phyloP scores from a whole-genome alignment of 1,140 invertebrate species.

The Zaprionus tsacasi region DNA sequence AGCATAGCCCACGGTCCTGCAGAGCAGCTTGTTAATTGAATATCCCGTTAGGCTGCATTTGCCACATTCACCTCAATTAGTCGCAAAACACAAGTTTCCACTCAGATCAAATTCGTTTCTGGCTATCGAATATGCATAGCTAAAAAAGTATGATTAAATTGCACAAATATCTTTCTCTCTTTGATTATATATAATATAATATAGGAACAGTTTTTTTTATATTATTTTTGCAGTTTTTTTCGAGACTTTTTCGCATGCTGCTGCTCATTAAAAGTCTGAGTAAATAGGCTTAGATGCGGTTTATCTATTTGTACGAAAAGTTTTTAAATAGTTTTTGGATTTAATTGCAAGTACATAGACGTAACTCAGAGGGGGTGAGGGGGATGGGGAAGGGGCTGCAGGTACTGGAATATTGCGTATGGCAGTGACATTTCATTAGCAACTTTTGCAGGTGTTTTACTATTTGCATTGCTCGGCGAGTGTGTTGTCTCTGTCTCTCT shows the following conservation, averaged over 20 bases:
- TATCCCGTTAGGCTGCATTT: slow-evolving; percentile 1
- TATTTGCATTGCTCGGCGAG: slow-evolving; percentile 1
- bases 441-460: slow-evolving; percentile 17
- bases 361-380: too few species aligned
- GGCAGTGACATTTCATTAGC: slow-evolving; percentile 19
- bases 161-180: not conserved
- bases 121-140: not conserved
- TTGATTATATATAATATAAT: too few species aligned
- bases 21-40: slow-evolving; percentile 1
- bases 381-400: too few species aligned
- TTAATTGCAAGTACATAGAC: slow-evolving; percentile 9
- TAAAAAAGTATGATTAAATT: not conserved
- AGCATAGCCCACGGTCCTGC: not conserved
- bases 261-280: not conserved
- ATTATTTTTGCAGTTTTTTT: not conserved
- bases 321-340: slow-evolving; percentile 8
- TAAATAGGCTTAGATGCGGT: not conserved
- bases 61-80: not conserved
- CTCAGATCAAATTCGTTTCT: not conserved
- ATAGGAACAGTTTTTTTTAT: too few species aligned
- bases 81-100: not conserved
- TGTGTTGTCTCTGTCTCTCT: not conserved
- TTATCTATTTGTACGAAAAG: slow-evolving; percentile 5
- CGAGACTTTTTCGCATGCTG: not conserved
- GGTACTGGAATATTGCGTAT: not conserved